Base-by-base conservation (phyloP, 2,888 invertebrate genomes). In the Lepetodrilus schrolli region DNA sequence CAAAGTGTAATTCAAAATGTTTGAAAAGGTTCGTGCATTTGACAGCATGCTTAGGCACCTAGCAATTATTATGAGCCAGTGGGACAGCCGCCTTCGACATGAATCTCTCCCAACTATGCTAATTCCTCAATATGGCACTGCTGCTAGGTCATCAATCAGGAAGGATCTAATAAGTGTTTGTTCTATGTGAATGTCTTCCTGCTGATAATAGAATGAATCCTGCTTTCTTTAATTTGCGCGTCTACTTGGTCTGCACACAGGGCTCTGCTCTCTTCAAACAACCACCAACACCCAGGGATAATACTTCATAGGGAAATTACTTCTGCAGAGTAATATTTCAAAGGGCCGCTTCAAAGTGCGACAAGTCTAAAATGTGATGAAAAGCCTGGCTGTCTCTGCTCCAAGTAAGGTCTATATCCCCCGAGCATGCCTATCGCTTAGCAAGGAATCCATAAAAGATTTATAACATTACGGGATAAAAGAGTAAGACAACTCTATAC, bases 401-500 rank as follows among this genome's bases (percentile, higher is more conserved):
- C 10, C n/a, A 30, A 58, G 58, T 17, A 23, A 10, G 58, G 58
- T 17, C 58, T 30, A 23, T 30, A 58, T 23, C 58, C 58, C 58
- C 30, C 26, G 30, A 17, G 58, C 58, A 58, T 58, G 58, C 58
- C 58, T 30, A 58, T 58, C 58, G 58, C 34, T 58, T 58, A 58
- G 58, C 58, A 30, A 17, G 58, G 26, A 58, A 58, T 58, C 58
- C 58, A 58, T 58, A 58, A 23, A 58, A 58, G 58, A 58, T 58
- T 58, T 58, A 58, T 58, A 58, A 58, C 58, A 58, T 58, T 17
- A 58, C 58, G 30, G 34, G 58, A 58, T 58, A 58, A 58, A 58
- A 58, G 58, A 34, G 58, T 58, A 58, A 58, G 58, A 58, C 58
- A 58, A 30, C 58, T 58, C 58, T 58, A 58, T 58, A 58, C 58